These are phyloP conservation scores for Egretta garzetta DNA, from an alignment of 2,113 vertebrate species.

Conservation along the genomic window DNA sequence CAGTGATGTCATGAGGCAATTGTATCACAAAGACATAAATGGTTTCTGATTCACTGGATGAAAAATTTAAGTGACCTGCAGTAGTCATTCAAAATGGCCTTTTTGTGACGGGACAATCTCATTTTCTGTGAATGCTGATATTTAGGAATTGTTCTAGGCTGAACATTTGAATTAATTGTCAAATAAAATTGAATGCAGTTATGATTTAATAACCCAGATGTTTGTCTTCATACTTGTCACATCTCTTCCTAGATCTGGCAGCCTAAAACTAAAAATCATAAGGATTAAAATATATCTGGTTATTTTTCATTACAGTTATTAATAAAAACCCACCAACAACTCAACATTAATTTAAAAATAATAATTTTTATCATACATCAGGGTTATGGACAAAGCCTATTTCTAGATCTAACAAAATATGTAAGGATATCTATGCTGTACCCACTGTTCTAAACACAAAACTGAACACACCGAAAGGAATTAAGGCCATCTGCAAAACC, in stretches of 20 bases:
- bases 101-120: background rate
- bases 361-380: background rate
- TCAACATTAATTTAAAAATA: background rate
- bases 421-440: background rate
- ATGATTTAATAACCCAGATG: background rate
- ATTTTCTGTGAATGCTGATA: background rate
- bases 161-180: background rate
- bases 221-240: background rate
- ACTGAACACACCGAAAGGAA: background rate
- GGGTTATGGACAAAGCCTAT: background rate
- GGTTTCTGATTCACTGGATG: background rate
- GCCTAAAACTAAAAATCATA: background rate
- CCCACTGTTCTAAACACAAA: background rate
- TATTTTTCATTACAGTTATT: background rate
- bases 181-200: background rate
- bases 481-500: background rate
- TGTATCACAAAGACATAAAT: background rate
- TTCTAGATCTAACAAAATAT: background rate
- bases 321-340: background rate
- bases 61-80: background rate
- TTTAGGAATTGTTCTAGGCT: background rate
- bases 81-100: background rate
- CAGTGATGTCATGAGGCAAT: background rate
- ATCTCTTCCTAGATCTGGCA: background rate
- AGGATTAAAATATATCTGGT: background rate